Conservation (phyloP, 2,113 vertebrate genomes). For the Pseudorasbora parva region DNA sequence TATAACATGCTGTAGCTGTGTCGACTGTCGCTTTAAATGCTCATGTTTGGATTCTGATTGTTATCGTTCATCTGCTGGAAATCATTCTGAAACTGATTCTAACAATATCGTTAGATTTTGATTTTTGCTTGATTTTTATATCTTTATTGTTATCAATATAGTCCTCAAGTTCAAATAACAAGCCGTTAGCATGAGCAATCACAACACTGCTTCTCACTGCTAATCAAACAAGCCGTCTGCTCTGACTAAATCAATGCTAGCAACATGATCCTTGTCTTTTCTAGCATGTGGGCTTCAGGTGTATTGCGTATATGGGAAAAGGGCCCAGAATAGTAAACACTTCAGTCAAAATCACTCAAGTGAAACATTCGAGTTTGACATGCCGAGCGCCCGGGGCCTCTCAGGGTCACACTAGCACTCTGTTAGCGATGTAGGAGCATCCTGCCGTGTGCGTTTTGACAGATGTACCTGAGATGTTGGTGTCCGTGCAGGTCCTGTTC, state of each 20-base stretch:
- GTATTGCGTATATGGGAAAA: conserved; percentile 18
- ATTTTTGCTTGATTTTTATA: too few species aligned
- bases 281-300: neutral
- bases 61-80: too few species aligned
- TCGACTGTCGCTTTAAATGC: too few species aligned
- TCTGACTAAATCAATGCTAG: neutral
- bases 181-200: too few species aligned
- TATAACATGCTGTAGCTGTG: too few species aligned
- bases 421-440: conserved; percentile 7
- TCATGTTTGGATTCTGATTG: too few species aligned
- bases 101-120: too few species aligned
- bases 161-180: too few species aligned
- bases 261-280: neutral
- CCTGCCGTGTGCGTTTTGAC: conserved; percentile 1
- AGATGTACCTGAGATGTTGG: conserved; percentile 75
- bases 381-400: neutral
- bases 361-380: conserved; percentile 24
- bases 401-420: neutral
- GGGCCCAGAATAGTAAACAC: conserved; percentile 39
- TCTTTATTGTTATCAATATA: too few species aligned
- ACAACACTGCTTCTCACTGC: neutral
- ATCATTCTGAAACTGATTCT: too few species aligned
- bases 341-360: conserved; percentile 49
- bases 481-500: conserved; percentile 83
- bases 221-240: neutral